Conservation (phyloP, 2,888 invertebrate genomes). For the Lycia hirtaria region DNA sequence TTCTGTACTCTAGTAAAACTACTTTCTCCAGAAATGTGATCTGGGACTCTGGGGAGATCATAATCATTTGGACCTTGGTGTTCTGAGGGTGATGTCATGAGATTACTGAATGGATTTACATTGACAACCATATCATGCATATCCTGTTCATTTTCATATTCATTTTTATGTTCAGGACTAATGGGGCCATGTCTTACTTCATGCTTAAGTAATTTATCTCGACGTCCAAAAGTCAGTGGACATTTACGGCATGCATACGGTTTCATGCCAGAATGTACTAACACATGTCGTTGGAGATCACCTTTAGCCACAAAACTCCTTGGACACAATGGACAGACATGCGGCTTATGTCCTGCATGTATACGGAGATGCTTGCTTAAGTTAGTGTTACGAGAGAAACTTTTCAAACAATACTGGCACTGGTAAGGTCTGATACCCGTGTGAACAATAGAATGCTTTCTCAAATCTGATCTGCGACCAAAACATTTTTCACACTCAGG, state of each 20-base stretch:
- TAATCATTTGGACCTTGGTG: conserved; percentile 66
- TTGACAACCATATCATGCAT: conserved; percentile 86
- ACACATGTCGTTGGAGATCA: conserved; percentile 88
- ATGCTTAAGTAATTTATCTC: conserved; percentile 89
- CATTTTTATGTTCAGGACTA: conserved; percentile 59
- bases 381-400: conserved; percentile 91
- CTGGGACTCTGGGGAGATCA: conserved; percentile 80
- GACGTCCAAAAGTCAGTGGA: conserved; percentile 87
- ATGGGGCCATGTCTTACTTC: conserved; percentile 86
- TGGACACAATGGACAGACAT: conserved; percentile 90
- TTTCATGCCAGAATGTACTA: conserved; percentile 88
- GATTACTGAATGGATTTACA: conserved; percentile 85
- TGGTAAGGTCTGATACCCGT: conserved; percentile 91
- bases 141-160: conserved; percentile 66
- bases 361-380: conserved; percentile 90
- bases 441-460: conserved; percentile 91
- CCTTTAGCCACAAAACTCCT: conserved; percentile 89
- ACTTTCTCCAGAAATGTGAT: conserved; percentile 80
- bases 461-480: conserved; percentile 88
- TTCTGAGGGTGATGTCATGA: conserved; percentile 74
- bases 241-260: conserved; percentile 88
- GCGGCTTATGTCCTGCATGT: conserved; percentile 89
- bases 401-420: conserved; percentile 89
- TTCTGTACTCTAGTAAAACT: conserved; percentile 75
- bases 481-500: conserved; percentile 89